phyloP scores from a whole-genome alignment of 2,797 vertebrate species.

The Brachyalestes nurse region DNA sequence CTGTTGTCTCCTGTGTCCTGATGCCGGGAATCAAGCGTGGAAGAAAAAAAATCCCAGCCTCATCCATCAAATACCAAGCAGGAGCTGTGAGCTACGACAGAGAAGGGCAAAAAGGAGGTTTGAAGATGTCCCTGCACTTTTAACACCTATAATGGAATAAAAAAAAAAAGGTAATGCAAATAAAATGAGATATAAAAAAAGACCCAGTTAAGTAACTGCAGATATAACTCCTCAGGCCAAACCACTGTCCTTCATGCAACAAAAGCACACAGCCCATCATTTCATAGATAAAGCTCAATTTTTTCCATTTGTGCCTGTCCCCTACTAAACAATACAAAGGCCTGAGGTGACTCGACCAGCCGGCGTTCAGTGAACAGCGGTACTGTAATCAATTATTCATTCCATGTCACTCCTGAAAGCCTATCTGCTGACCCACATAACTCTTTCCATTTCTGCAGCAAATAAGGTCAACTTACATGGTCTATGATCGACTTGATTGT shows the following conservation, averaged over 20 bases:
- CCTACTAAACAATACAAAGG: constrained; percentile 7
- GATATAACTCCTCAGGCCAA: neutral
- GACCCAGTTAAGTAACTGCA: neutral
- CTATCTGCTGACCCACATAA: constrained; percentile 34
- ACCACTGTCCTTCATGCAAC: neutral
- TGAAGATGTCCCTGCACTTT: constrained; percentile 37
- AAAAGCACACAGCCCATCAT: neutral
- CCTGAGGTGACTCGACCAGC: constrained; percentile 18
- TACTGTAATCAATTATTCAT: constrained; percentile 49
- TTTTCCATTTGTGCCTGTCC: neutral
- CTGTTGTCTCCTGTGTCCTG: constrained; percentile 28
- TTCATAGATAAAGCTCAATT: neutral
- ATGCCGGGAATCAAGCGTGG: constrained; percentile 18
- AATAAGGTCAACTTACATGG: neutral
- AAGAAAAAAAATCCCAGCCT: constrained; percentile 27
- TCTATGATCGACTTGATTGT: neutral
- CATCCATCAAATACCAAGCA: constrained; percentile 38
- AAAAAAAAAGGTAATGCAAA: neutral
- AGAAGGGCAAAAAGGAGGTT: constrained; percentile 18
- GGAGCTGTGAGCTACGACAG: constrained; percentile 11
- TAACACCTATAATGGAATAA: neutral
- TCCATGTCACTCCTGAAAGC: constrained; percentile 40
- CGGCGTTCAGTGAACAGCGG: constrained; percentile 18
- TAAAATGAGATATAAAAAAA: neutral
- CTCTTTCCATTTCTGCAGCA: neutral